Percentiles rank a stretch among this genome's conserved stretches.
Conservation (phyloP, 2,888 invertebrate species). For the Lacanobia wlatinum region DNA sequence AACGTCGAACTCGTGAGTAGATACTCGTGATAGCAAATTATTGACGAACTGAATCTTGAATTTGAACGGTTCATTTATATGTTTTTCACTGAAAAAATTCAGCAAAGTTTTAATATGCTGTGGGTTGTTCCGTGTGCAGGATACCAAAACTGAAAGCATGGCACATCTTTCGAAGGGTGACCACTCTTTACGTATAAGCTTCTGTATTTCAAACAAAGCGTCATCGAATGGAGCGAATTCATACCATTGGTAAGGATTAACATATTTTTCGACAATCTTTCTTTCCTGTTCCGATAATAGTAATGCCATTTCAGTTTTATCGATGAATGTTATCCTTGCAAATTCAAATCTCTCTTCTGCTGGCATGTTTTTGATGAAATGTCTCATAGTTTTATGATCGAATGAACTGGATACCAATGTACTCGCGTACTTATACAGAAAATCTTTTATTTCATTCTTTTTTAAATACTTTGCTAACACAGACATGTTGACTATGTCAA, state of each 20-base stretch:
- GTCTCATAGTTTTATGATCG: slow-evolving; percentile 69
- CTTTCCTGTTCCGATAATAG: slow-evolving; percentile 2
- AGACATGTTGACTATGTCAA: slow-evolving; percentile 67
- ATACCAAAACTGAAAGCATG: slow-evolving; percentile 76
- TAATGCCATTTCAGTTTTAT: slow-evolving; percentile 51
- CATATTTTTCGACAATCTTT: background rate
- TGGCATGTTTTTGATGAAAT: slow-evolving; percentile 76
- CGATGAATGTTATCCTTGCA: slow-evolving; percentile 75
- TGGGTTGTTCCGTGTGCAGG: slow-evolving; percentile 71
- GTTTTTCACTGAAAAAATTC: slow-evolving; percentile 77
- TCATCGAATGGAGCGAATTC: slow-evolving; percentile 75
- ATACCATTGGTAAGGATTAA: slow-evolving; percentile 76
- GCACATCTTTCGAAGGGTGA: slow-evolving; percentile 73
- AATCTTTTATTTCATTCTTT: slow-evolving; percentile 72
- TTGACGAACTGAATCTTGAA: slow-evolving; percentile 79
- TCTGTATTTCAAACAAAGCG: slow-evolving; percentile 77
- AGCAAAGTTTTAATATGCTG: slow-evolving; percentile 73
- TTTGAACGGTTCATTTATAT: slow-evolving; percentile 82
- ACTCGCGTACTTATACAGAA: slow-evolving; percentile 70
- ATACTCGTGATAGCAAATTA: slow-evolving; percentile 69
- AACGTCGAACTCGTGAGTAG: slow-evolving; percentile 70
- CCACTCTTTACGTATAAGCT: slow-evolving; percentile 76
- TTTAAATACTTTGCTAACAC: slow-evolving; percentile 77
- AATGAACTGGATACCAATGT: slow-evolving; percentile 66
- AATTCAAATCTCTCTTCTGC: slow-evolving; percentile 76